These are phyloP conservation scores for Amblyjoppa proteus DNA, from an alignment of 2,888 invertebrate genomes.

Conservation along the genomic window DNA sequence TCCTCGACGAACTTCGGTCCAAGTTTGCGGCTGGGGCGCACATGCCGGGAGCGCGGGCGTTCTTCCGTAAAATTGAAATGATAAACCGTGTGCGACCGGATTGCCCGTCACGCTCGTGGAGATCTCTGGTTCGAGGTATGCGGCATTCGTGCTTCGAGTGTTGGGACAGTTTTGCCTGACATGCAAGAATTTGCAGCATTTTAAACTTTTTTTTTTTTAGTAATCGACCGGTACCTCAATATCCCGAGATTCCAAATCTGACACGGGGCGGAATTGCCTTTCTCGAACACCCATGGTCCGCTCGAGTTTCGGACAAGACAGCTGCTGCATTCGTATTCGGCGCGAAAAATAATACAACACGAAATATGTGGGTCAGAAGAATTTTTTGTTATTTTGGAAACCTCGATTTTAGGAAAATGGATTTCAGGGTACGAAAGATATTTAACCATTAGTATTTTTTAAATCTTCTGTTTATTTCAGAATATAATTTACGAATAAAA, in stretches of 20 bases:
- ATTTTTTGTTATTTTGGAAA: not conserved
- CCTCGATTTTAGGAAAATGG: not conserved
- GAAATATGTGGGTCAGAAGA: not conserved
- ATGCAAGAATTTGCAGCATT: slow-evolving; percentile 13
- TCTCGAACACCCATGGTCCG: not conserved
- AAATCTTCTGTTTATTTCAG: not conserved
- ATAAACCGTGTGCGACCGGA: slow-evolving; percentile 75
- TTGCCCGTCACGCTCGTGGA: slow-evolving; percentile 22
- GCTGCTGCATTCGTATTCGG: not conserved
- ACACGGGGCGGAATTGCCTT: not conserved
- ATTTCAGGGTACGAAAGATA: not conserved
- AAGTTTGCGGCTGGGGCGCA: slow-evolving; percentile 73
- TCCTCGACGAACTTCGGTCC: slow-evolving; percentile 77
- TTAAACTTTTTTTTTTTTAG: not conserved
- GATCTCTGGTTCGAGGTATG: slow-evolving; percentile 46
- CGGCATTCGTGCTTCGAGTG: slow-evolving; percentile 27
- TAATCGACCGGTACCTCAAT: not conserved
- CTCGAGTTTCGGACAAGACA: not conserved
- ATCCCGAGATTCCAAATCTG: not conserved
- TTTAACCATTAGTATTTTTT: not conserved
- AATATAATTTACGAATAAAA: not conserved
- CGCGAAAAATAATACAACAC: not conserved
- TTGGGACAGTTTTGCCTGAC: slow-evolving; percentile 38
- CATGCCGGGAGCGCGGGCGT: slow-evolving; percentile 66
- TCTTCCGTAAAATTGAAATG: slow-evolving; percentile 83